Evolutionary conservation across 1,140 invertebrate species (phyloP).

Genomic region (Parasteatoda tepidariorum): DNA sequence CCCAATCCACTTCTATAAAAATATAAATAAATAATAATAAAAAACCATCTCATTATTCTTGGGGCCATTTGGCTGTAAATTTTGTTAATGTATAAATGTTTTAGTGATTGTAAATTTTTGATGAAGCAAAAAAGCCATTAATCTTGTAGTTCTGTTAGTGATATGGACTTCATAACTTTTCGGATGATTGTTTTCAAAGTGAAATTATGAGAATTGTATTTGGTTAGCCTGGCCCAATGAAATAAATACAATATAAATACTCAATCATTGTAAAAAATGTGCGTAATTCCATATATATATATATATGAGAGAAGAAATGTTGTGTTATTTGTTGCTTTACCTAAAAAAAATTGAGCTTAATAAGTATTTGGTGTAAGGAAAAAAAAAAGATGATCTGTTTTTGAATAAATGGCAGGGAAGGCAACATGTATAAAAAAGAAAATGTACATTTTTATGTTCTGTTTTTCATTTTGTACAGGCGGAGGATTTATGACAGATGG

Average conservation of each 20-base stretch:
- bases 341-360: conserved; percentile 59
- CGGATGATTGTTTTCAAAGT: conserved; percentile 57
- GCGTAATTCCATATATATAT: conserved; percentile 38
- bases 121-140: conserved; percentile 34
- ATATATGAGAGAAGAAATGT: conserved; percentile 36
- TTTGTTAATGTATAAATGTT: conserved; percentile 62
- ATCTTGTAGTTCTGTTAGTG: conserved; percentile 42
- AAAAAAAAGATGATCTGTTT: conserved; percentile 32
- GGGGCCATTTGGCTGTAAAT: conserved; percentile 60
- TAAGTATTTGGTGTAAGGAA: conserved; percentile 38
- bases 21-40: no score
- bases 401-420: conserved; percentile 35
- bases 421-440: conserved; percentile 38
- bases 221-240: conserved; percentile 31
- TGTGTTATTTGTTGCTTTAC: conserved; percentile 57
- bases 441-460: conserved; percentile 56
- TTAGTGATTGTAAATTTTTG: conserved; percentile 62
- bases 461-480: conserved; percentile 59
- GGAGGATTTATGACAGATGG: conserved; percentile 26
- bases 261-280: conserved; percentile 55
- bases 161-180: conserved; percentile 40
- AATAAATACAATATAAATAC: conserved; percentile 25
- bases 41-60: neutral
- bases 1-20: neutral
- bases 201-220: conserved; percentile 49